Base-by-base conservation (phyloP, 2,888 invertebrate genomes). In the Hyalella azteca region DNA sequence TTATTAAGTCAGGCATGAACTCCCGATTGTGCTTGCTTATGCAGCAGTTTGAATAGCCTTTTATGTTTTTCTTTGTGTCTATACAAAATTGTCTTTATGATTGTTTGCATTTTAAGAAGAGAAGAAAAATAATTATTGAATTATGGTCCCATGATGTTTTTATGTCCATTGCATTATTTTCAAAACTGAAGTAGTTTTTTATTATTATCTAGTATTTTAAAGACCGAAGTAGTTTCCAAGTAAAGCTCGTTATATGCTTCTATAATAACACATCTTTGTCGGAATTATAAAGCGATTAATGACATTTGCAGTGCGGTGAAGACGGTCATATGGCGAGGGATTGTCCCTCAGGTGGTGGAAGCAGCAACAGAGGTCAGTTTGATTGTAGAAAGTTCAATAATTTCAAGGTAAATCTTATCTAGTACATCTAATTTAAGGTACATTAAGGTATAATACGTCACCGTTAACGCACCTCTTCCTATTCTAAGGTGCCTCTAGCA, bases 291-390 rank as follows among this genome's bases (percentile, higher is more conserved):
- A 45, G 9, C 4, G 26, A 75, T 26, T 5, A 49, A 66, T 1
- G 40, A 3, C 36, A 19, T 41, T 26, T 75, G 7, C 48, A 78
- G 66, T 73, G 79, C 59, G 50, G 73, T 29, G 81, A 83, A 26
- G 32, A 80, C 22, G 75, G 77, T 41, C 85, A 85, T 75, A 78
- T 78, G 60, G 75, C 82, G 7, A 66, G 78, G 7, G 82, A 84
- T 11, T 85, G 85, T 73, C 77, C 82, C 7, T 32, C 66, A 19
- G 80, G 15, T 26, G 78, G 50, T 2, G 77, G 39, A 7, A 45
- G 45, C 45, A n/a, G 29, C 26, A 75, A 41, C 22, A 75, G 40
- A 5, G 19, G 45, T 5, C n/a, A n/a, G n/a, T n/a, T n/a, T n/a
- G n/a, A n/a, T n/a, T n/a, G n/a, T n/a, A n/a, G n/a, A n/a, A n/a